These are phyloP conservation scores for Physeter macrocephalus DNA, from an alignment of 2,113 vertebrate genomes.

Conservation along the genomic window DNA sequence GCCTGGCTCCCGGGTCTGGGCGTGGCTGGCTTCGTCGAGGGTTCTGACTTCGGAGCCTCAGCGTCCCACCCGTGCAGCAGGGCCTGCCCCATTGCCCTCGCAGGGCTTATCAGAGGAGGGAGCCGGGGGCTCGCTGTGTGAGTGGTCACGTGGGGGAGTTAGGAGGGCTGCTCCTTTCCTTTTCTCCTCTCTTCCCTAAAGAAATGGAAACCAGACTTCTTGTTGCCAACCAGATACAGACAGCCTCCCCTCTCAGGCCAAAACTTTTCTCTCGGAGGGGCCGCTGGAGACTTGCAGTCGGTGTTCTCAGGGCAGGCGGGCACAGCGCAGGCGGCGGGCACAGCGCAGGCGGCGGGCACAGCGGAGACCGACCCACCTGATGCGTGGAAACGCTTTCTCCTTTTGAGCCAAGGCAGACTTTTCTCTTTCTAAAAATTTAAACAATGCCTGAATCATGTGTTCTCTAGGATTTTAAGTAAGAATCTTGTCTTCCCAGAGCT, in stretches of 20 bases:
- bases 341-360: not conserved
- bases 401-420: no score
- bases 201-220: slow-evolving; percentile 56
- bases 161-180: not conserved
- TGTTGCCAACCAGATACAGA: not conserved
- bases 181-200: not conserved
- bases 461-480: not conserved
- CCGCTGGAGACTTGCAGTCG: not conserved
- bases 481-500: not conserved
- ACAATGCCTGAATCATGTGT: not conserved
- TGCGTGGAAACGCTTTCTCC: not conserved
- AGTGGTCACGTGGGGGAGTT: not conserved
- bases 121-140: not conserved
- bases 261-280: not conserved
- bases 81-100: rapidly evolving
- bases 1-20: not conserved
- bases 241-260: not conserved
- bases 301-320: not conserved
- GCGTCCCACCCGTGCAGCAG: not conserved
- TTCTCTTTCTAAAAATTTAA: not conserved
- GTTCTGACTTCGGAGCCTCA: not conserved
- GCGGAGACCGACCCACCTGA: not conserved
- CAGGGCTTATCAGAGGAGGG: no score
- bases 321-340: not conserved
- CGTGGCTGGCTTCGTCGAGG: not conserved